Base-by-base conservation (phyloP, 2,113 vertebrate species). In the Sinocyclocheilus rhinocerous region DNA sequence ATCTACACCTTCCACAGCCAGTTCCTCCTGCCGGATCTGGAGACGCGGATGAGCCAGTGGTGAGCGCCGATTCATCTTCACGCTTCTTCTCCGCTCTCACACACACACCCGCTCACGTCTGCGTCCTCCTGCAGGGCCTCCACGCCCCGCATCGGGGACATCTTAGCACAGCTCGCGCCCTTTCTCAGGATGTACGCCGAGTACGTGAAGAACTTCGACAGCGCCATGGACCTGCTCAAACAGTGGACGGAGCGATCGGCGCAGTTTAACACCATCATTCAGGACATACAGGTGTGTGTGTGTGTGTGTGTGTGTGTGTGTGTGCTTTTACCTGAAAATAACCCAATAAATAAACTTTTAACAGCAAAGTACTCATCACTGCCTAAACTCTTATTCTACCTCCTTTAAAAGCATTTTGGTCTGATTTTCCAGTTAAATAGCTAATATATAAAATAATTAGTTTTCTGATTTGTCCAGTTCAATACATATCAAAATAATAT, bases 141-240 rank as follows among this genome's bases (percentile, higher is more conserved):
- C 80, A 93, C 91, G n/a, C 96, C 97, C 0, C 94, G 96, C 70
- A 95, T 98, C 0, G 97, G 97, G 0, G 94, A 95, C 0, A 95
- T 97, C 42, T 93, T 97, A 89, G 95, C 96, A 86, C 96, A 97
- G 18, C 94, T 97, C 0, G 96, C 96, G 0, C 97, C 97, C 0
- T 98, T 98, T 92, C 94, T 98, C 85, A 96, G 96, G 93, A 97
- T 98, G 97, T 97, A 98, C 0, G 94, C 97, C 0, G 95, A 97
- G 65, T 97, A 97, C 0, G 88, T 97, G 36, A 96, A 94, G 87
- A 96, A 96, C 92, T 98, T 97, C 0, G 93, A 96, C 81, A 93
- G 95, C 24, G 96, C 96, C 0, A 90, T 95, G 69, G 96, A 96
- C 90, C 94, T 97, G 90, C 88, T 98, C 88, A 95, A 94, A 26